These are phyloP conservation scores for Neosalanx taihuensis DNA, from an alignment of 2,797 vertebrate species.

Conservation along the genomic window DNA sequence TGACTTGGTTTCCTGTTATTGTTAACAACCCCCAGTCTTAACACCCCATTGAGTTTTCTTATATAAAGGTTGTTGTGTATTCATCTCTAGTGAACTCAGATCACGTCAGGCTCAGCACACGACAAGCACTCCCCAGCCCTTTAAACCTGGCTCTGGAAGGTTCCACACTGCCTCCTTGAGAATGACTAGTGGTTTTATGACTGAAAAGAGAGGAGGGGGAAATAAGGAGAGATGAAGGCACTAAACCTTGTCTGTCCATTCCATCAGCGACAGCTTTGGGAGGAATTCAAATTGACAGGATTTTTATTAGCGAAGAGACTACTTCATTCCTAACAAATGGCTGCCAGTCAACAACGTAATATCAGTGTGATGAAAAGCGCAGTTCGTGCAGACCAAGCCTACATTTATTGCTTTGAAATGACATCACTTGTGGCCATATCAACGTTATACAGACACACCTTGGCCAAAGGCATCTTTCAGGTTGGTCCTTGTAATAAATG, in stretches of 20 bases:
- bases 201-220: neutral
- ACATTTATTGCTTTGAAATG: too few relatives aligned
- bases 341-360: slow-evolving; percentile 31
- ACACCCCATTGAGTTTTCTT: slow-evolving; percentile 49
- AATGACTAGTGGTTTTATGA: neutral
- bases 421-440: neutral
- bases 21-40: slow-evolving; percentile 59
- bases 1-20: slow-evolving; percentile 65
- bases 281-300: slow-evolving; percentile 20
- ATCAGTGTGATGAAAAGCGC: slow-evolving; percentile 17
- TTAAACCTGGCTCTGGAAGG: slow-evolving; percentile 17
- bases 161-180: slow-evolving; percentile 16
- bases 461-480: neutral
- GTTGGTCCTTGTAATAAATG: neutral
- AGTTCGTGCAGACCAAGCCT: neutral
- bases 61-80: slow-evolving; percentile 63
- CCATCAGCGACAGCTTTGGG: slow-evolving; percentile 29
- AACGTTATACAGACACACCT: neutral
- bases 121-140: slow-evolving; percentile 18
- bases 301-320: slow-evolving; percentile 23
- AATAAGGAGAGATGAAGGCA: neutral
- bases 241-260: slow-evolving; percentile 22
- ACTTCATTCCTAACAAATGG: slow-evolving; percentile 27
- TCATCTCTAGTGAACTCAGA: slow-evolving; percentile 33
- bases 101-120: slow-evolving; percentile 40